Conservation (phyloP, 1,140 invertebrate genomes). For the Drosophila sproati region DNA sequence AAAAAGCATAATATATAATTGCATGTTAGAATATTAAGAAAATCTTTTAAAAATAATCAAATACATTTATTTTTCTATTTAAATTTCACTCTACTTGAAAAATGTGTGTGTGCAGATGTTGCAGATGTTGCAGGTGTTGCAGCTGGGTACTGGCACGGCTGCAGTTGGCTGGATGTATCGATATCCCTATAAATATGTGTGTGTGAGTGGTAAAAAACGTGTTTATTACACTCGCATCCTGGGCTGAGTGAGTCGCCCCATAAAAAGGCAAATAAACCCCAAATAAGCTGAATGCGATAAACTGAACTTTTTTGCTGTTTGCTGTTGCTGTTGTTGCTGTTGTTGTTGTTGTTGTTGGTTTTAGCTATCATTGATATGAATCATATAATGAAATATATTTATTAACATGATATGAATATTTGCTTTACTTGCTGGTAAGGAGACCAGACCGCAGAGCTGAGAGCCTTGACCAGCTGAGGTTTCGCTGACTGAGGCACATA, state of each 20-base stretch:
- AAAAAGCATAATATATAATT: no score
- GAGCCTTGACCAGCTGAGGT: conserved; percentile 9
- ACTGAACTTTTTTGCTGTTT: conserved; percentile 15
- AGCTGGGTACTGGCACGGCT: not conserved
- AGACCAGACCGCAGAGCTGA: not conserved
- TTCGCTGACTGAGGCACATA: not conserved
- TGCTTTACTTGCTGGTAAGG: conserved; percentile 23
- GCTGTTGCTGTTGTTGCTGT: not conserved
- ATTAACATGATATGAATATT: conserved; percentile 16
- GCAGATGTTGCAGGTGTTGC: not conserved
- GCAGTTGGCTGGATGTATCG: not conserved
- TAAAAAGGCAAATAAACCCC: conserved; percentile 28
- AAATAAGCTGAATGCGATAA: conserved; percentile 36
- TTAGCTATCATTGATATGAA: conserved; percentile 30
- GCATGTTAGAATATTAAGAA: no score
- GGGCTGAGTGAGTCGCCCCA: conserved; percentile 6
- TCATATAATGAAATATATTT: conserved; percentile 11
- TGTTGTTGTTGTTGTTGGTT: not conserved
- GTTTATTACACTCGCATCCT: conserved; percentile 35
- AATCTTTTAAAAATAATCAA: no score
- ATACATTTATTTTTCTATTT: no score
- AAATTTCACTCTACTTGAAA: no score
- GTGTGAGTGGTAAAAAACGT: conserved; percentile 13
- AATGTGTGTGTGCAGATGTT: no score
- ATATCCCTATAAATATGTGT: conserved; percentile 1